A percentile compares a stretch with the other conserved stretches of the same genome.
Conservation (phyloP, 64 coral and sea anemone genomes). For the Porites lutea region DNA sequence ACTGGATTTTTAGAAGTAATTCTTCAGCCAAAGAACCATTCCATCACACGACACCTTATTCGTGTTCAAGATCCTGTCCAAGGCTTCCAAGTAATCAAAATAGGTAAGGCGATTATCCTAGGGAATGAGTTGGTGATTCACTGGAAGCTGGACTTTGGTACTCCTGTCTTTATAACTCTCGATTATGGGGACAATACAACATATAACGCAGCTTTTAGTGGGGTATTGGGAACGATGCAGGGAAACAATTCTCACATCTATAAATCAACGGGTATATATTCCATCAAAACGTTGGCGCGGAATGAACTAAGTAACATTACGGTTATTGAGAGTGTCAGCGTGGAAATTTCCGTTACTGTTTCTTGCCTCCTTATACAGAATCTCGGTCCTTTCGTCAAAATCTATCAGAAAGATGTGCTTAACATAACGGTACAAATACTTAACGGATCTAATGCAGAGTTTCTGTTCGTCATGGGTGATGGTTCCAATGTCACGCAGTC, state of each 20-base stretch:
- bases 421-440: constrained; percentile 26
- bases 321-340: constrained; percentile 12
- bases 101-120: background rate
- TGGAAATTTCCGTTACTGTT: constrained; percentile 65
- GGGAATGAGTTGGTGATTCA: constrained; percentile 17
- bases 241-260: constrained; percentile 31
- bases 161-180: constrained; percentile 21
- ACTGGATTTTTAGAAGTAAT: constrained; percentile 57
- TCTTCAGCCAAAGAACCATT: constrained; percentile 21
- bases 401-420: constrained; percentile 61
- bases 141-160: constrained; percentile 46
- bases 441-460: constrained; percentile 53
- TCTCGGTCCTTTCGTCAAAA: constrained; percentile 13
- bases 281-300: background rate
- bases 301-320: constrained; percentile 44
- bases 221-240: background rate
- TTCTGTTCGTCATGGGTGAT: constrained; percentile 39
- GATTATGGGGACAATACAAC: constrained; percentile 58
- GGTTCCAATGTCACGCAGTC: constrained; percentile 49
- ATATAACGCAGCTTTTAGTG: background rate
- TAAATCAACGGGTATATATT: constrained; percentile 21
- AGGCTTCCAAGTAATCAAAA: constrained; percentile 7
- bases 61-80: constrained; percentile 23
- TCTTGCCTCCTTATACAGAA: constrained; percentile 22
- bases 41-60: constrained; percentile 4